Evolutionary conservation across 2,888 invertebrate species (phyloP), one percentile per base, ranked within the genome.

Genomic region (Ramazzottius varieornatus): DNA sequence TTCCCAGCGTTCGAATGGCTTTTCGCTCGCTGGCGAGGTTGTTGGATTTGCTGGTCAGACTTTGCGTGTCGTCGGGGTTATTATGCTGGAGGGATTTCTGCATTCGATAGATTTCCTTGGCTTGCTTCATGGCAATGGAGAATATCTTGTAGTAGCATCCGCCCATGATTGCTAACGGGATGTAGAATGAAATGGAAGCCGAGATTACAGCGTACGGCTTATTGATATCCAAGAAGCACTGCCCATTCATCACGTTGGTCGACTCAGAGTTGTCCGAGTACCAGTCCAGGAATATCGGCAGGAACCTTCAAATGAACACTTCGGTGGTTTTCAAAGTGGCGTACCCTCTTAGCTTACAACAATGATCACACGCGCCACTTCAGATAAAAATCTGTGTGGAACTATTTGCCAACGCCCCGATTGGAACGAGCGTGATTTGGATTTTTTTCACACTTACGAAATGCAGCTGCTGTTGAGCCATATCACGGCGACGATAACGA

Each of bases 381-480:
- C n/a, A n/a, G n/a, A n/a, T n/a, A n/a, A n/a, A n/a, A n/a, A n/a
- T n/a, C n/a, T n/a, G n/a, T n/a, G n/a, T n/a, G n/a, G n/a, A n/a
- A n/a, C n/a, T n/a, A n/a, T n/a, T n/a, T n/a, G n/a, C n/a, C n/a
- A n/a, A n/a, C n/a, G n/a, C n/a, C n/a, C n/a, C n/a, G n/a, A n/a
- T n/a, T n/a, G n/a, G n/a, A n/a, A n/a, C n/a, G n/a, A n/a, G n/a
- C n/a, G n/a, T n/a, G n/a, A n/a, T n/a, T n/a, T n/a, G n/a, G n/a
- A n/a, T n/a, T n/a, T n/a, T n/a, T n/a, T n/a, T n/a, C n/a, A n/a
- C n/a, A n/a, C n/a, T n/a, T 24, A 54, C 16, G 54, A 13, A 29
- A 54, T 54, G 54, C 54, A 54, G 29, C 54, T 54, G 54, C 54
- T 54, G 54, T 54, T 54, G 20, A 54, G 20, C 54, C 54, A 54